A percentile compares a stretch with the other conserved stretches of the same genome.
Evolutionary conservation across 2,888 invertebrate genomes (phyloP).

Genomic region (Alloplasta piceator): DNA sequence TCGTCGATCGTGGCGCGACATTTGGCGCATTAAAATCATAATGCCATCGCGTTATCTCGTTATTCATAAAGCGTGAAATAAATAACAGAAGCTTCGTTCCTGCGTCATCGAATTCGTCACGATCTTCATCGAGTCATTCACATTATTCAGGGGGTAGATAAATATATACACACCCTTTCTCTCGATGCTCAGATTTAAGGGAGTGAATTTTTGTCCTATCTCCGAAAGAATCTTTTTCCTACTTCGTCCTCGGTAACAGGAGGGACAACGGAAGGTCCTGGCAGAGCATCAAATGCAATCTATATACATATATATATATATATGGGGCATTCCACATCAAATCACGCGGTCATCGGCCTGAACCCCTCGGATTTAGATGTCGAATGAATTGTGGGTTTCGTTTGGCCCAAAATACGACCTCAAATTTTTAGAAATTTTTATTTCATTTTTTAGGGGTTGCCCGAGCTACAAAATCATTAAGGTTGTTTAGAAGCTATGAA

Average conservation of each 20-base stretch:
- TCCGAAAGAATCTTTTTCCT: constrained; percentile 51
- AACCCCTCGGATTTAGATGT: too few relatives aligned
- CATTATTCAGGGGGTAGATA: constrained; percentile 11
- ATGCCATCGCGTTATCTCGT: constrained; percentile 70
- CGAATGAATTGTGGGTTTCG: too few relatives aligned
- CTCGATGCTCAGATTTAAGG: constrained; percentile 15
- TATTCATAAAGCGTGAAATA: constrained; percentile 46
- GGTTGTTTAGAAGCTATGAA: too few relatives aligned
- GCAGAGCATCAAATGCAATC: constrained; percentile 20
- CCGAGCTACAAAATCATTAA: too few relatives aligned
- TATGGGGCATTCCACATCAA: too few relatives aligned
- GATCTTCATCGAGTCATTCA: constrained; percentile 58
- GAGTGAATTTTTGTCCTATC: constrained; percentile 59
- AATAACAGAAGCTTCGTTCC: constrained; percentile 34
- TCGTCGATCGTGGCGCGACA: constrained; percentile 70
- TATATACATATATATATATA: constrained; percentile 2
- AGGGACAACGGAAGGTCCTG: constrained; percentile 43
- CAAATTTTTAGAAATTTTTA: too few relatives aligned
- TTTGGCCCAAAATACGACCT: too few relatives aligned
- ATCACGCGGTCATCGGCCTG: too few relatives aligned
- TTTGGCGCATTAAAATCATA: constrained; percentile 81
- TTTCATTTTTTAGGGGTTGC: too few relatives aligned
- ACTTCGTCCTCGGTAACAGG: constrained; percentile 3
- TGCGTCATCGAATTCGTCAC: constrained; percentile 74
- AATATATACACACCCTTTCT: constrained; percentile 37